Evolutionary conservation across 2,888 invertebrate genomes (phyloP).

Genomic region (Chorisops tibialis): DNA sequence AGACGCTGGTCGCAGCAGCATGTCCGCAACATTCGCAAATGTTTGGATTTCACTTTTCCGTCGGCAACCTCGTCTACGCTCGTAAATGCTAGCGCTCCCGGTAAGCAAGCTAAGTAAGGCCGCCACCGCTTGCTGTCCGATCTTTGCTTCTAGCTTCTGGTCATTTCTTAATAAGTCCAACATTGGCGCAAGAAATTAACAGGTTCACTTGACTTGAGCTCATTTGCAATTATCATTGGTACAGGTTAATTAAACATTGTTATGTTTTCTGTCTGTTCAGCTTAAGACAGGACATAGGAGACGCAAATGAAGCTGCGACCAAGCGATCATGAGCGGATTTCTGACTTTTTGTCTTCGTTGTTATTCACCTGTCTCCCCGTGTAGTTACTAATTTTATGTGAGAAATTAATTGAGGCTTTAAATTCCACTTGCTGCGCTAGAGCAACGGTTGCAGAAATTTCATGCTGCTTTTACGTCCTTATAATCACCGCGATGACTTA

Average conservation of each 20-base stretch:
- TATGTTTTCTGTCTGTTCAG: constrained; percentile 16
- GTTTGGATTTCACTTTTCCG: constrained; percentile 15
- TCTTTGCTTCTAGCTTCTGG: neutral
- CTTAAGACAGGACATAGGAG: constrained; percentile 2
- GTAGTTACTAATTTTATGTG: constrained; percentile 32
- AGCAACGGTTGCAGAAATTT: constrained; percentile 30
- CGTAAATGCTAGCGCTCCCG: too few species aligned
- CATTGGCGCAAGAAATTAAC: constrained; percentile 32
- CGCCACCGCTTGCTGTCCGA: neutral
- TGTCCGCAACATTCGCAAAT: constrained; percentile 14
- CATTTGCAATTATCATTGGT: constrained; percentile 33
- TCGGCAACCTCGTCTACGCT: too few species aligned
- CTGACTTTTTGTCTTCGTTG: neutral
- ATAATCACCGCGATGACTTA: constrained; percentile 32
- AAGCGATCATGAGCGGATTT: neutral
- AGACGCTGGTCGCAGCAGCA: neutral
- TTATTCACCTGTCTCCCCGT: constrained; percentile 6
- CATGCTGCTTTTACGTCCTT: constrained; percentile 33
- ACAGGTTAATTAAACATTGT: constrained; percentile 33
- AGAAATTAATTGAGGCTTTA: constrained; percentile 32
- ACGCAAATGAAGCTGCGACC: neutral
- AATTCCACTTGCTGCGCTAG: constrained; percentile 24
- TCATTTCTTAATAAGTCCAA: constrained; percentile 14
- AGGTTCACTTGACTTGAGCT: constrained; percentile 29
- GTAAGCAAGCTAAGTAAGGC: neutral